Conservation (phyloP, 2,113 vertebrate genomes). For the Neodon shergylaensis region DNA sequence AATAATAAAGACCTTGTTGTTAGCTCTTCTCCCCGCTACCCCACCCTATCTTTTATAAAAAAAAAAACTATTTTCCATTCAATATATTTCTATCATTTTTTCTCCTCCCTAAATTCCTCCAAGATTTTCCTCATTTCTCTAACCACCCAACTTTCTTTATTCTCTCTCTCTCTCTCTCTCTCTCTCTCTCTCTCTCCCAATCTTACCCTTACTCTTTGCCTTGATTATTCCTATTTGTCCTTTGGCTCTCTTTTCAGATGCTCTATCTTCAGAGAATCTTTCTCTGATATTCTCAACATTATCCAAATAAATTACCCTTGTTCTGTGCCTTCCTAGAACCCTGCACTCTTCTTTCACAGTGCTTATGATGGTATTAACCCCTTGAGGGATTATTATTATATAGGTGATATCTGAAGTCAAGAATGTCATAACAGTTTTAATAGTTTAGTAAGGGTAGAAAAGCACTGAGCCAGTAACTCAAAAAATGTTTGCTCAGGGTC, state of each 20-base stretch:
- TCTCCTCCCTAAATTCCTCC: background rate
- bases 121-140: background rate
- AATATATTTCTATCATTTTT: background rate
- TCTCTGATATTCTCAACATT: background rate
- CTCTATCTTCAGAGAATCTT: background rate
- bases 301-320: conserved; percentile 1
- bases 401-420: background rate
- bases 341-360: background rate
- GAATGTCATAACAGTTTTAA: background rate
- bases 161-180: background rate
- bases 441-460: background rate
- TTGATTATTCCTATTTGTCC: background rate
- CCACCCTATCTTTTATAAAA: background rate
- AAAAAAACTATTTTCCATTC: background rate
- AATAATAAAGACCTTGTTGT: background rate
- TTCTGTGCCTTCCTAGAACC: background rate
- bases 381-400: background rate
- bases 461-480: background rate
- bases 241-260: background rate
- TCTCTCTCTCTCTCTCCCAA: background rate
- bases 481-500: background rate
- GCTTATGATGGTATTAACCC: conserved; percentile 34
- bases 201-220: background rate
- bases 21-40: background rate
- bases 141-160: background rate